A percentile compares a stretch with the other conserved stretches of the same genome.
Conservation (phyloP, 1,140 invertebrate species). For the Ditylenchus dipsaci region DNA sequence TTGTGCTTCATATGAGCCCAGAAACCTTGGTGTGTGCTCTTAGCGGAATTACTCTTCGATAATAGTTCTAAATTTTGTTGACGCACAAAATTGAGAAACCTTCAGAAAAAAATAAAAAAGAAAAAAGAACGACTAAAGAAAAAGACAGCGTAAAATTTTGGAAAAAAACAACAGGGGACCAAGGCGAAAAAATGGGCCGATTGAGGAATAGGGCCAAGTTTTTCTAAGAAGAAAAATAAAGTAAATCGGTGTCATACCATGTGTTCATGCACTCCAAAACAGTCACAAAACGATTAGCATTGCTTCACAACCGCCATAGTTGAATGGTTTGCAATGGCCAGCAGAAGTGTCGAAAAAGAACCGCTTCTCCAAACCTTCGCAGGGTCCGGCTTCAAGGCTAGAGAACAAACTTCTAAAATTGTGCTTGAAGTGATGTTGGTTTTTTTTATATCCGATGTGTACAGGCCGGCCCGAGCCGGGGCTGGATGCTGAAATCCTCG, state of each 20-base stretch:
- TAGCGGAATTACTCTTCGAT: too few relatives aligned
- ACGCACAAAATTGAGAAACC: too few relatives aligned
- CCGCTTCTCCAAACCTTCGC: constrained; percentile 67
- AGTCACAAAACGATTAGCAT: constrained; percentile 73
- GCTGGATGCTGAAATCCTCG: too few relatives aligned
- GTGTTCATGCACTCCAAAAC: constrained; percentile 69
- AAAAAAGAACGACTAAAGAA: too few relatives aligned
- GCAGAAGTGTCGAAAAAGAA: constrained; percentile 80
- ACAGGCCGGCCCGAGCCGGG: too few relatives aligned
- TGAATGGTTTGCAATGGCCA: constrained; percentile 81
- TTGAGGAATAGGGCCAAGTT: neutral
- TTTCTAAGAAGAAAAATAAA: constrained; percentile 4
- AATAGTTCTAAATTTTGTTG: too few relatives aligned
- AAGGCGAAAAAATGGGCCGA: neutral
- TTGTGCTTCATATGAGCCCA: too few relatives aligned
- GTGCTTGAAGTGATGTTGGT: neutral
- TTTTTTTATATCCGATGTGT: constrained; percentile 3
- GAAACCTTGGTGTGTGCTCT: too few relatives aligned
- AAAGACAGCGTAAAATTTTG: too few relatives aligned
- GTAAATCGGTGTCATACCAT: constrained; percentile 15
- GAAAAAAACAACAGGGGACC: neutral
- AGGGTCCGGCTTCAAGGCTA: constrained; percentile 74
- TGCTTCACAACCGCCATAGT: constrained; percentile 76
- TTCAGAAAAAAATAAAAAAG: too few relatives aligned
- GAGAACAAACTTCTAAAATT: constrained; percentile 65